Percentiles rank a stretch among this genome's conserved stretches.
Evolutionary conservation across 2,113 vertebrate genomes (phyloP).

Genomic region (Mormyrus iriodes): DNA sequence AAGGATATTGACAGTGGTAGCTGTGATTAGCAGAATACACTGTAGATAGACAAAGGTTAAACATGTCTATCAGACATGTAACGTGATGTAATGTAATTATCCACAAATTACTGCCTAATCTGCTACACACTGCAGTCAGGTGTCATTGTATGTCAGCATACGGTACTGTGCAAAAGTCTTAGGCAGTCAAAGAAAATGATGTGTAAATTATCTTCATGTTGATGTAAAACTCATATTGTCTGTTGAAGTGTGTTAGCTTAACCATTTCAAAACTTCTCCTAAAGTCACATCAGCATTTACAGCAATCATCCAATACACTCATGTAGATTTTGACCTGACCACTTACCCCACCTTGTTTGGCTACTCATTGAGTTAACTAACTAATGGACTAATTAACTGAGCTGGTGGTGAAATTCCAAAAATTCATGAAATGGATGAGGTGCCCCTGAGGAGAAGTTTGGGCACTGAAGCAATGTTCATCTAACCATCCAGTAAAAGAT

Average conservation of each 20-base stretch:
- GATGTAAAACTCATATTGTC: not conserved
- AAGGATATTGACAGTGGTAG: slow-evolving; percentile 47
- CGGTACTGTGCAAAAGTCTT: not conserved
- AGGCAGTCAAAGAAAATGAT: not conserved
- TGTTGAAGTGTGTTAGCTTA: not conserved
- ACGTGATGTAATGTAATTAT: slow-evolving; percentile 19
- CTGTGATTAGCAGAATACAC: slow-evolving; percentile 46
- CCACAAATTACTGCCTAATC: not conserved
- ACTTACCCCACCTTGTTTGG: not conserved
- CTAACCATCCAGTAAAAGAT: not conserved
- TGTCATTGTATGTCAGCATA: not conserved
- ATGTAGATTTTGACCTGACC: not conserved
- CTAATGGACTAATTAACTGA: not conserved
- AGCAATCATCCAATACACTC: not conserved
- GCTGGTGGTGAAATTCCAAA: not conserved
- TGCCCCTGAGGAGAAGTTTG: not conserved
- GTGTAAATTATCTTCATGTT: not conserved
- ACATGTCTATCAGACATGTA: slow-evolving; percentile 60
- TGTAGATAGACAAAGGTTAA: slow-evolving; percentile 54
- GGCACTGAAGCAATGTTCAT: not conserved
- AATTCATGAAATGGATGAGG: not conserved
- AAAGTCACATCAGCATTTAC: not conserved
- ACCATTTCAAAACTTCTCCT: too few species aligned
- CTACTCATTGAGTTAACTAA: not conserved
- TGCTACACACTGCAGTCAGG: not conserved